These are phyloP conservation scores for Pelodiscus sinensis DNA, from an alignment of 2,113 vertebrate species.

Conservation along the genomic window DNA sequence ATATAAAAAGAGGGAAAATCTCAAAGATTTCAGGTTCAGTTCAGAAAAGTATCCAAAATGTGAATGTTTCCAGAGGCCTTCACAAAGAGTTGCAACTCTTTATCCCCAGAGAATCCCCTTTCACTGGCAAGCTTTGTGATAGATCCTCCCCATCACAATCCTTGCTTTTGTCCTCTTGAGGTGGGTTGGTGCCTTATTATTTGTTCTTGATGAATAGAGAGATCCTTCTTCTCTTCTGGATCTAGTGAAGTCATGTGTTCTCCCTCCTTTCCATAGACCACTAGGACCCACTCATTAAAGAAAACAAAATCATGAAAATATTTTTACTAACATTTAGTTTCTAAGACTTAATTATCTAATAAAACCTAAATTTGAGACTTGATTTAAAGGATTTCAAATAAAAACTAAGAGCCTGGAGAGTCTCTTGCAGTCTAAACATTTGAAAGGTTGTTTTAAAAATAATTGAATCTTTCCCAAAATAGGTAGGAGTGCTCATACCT, in stretches of 20 bases:
- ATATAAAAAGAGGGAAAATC: background rate
- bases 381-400: background rate
- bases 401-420: background rate
- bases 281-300: background rate
- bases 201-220: background rate
- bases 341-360: background rate
- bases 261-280: background rate
- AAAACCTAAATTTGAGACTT: background rate
- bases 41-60: background rate
- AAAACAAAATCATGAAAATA: background rate
- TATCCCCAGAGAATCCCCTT: background rate
- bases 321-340: background rate
- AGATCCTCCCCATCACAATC: background rate
- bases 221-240: fast-evolving
- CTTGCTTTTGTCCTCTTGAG: background rate
- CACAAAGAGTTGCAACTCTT: background rate
- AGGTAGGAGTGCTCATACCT: slow-evolving; percentile 16
- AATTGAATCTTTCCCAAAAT: background rate
- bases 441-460: slow-evolving; percentile 41
- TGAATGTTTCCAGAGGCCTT: background rate
- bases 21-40: background rate
- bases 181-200: background rate
- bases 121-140: background rate
- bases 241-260: background rate
- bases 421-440: slow-evolving; percentile 23